Percentiles rank a stretch among this genome's conserved stretches.
These are phyloP conservation scores for Lepidocyrtinus sp. DNA, from an alignment of 2,888 invertebrate species.

Conservation along the genomic window DNA sequence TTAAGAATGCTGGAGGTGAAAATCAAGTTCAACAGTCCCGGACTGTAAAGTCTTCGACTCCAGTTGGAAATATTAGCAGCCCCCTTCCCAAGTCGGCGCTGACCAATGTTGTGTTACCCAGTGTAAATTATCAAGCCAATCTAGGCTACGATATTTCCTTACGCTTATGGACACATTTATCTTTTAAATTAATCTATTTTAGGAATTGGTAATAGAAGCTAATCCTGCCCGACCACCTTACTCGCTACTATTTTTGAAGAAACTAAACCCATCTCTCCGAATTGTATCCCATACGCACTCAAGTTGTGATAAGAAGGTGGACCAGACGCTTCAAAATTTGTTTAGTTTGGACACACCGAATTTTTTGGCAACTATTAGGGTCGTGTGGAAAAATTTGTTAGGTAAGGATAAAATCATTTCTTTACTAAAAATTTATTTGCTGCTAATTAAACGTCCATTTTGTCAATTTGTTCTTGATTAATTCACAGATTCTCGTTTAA, in stretches of 20 bases:
- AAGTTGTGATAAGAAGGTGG: constrained; percentile 6
- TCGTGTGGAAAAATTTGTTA: constrained; percentile 34
- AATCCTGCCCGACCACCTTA: constrained; percentile 34
- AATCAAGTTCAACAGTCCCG: background rate
- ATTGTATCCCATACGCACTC: constrained; percentile 32
- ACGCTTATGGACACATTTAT: too few species aligned
- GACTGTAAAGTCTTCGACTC: background rate
- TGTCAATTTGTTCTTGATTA: background rate
- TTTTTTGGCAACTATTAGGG: constrained; percentile 16
- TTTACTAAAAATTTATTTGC: background rate
- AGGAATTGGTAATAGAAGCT: constrained; percentile 47
- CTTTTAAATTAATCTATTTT: background rate
- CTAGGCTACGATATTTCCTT: too few species aligned
- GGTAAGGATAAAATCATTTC: constrained; percentile 19
- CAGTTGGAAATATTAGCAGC: background rate
- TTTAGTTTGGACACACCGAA: background rate
- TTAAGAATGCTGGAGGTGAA: constrained; percentile 24
- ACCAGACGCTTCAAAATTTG: constrained; percentile 12
- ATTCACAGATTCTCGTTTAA: constrained; percentile 30
- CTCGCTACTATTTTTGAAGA: constrained; percentile 31
- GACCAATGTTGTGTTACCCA: constrained; percentile 1
- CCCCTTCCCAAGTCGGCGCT: background rate
- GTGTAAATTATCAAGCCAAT: constrained; percentile 9
- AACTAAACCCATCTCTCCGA: background rate
- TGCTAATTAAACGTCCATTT: background rate